Base-by-base conservation (phyloP, 2,888 invertebrate genomes). In the Zygaena filipendulae region DNA sequence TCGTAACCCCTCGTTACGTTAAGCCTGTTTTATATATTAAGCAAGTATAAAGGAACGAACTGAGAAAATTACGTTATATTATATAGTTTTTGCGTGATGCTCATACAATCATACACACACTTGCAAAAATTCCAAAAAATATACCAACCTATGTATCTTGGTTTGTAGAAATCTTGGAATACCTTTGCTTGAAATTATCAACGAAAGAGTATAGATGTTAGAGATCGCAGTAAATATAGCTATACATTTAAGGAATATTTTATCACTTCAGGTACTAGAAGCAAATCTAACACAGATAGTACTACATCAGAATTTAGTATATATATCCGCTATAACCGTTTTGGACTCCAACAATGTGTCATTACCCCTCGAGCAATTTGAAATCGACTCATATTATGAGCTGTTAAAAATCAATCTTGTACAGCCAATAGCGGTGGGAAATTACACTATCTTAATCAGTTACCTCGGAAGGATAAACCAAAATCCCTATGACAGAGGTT, bases 401-500 rank as follows among this genome's bases (percentile, higher is more conserved):
- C 46, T 74, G 4, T 29, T 79, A 2, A 51, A 46, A 13, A 62
- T 79, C 23, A 63, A 75, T 40, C 49, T 71, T 1, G 60, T 45
- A 2, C 23, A 45, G 2, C 44, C 49, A 2, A 47, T 79, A 3
- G 7, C 35, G 2, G 31, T 39, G 28, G 74, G 77, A 1, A 46
- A 40, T 20, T 79, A 79, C 39, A 56, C 47, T 6, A 62, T 79
- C 21, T 44, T 42, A 3, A 43, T 79, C 10, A 40, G 40, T 4
- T 79, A 66, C 39, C 35, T 39, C 7, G 74, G 71, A 3, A 43
- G 34, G 9, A 77, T 79, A 30, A 68, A 71, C 19, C 48, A 52
- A 3, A 79, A 75, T 30, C 77, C 72, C 1, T 5, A 58, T 3
- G 74, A 74, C 13, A 59, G 79, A 46, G 79, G 79, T 1, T 72